phyloP scores from a whole-genome alignment of 53 echinoderm and acorn worm genomes.

The Apostichopus leukothele region DNA sequence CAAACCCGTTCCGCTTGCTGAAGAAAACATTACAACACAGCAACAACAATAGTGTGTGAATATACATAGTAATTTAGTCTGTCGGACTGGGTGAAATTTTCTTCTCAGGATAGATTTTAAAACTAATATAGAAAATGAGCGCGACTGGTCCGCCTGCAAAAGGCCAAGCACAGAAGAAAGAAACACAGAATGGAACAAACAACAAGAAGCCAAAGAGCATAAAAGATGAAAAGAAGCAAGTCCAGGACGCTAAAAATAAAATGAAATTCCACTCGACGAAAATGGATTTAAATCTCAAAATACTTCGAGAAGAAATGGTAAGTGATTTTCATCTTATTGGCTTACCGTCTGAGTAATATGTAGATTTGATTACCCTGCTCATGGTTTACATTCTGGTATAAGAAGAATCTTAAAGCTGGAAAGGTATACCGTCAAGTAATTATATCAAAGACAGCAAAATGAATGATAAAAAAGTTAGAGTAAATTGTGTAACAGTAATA shows the following conservation, averaged over 20 bases:
- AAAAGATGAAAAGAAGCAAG: conserved; percentile 45
- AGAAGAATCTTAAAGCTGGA: too few species aligned
- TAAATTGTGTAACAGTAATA: too few species aligned
- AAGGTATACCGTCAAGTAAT: too few species aligned
- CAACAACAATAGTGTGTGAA: too few species aligned
- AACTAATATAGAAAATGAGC: not conserved
- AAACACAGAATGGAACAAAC: not conserved
- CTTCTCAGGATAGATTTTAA: too few species aligned
- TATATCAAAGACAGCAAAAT: too few species aligned
- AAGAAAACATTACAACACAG: too few species aligned
- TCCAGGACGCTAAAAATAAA: conserved; percentile 64
- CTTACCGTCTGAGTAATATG: too few species aligned
- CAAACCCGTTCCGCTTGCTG: not conserved
- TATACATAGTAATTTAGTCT: too few species aligned
- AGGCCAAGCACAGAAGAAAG: not conserved
- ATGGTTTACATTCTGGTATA: too few species aligned
- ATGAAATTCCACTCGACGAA: conserved; percentile 74
- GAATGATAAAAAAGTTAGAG: too few species aligned
- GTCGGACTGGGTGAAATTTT: not conserved
- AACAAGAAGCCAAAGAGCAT: not conserved
- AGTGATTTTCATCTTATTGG: not conserved
- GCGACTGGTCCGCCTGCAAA: not conserved
- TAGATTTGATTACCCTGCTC: too few species aligned
- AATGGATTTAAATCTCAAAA: conserved; percentile 76
- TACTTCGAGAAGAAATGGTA: conserved; percentile 84